phyloP scores from a whole-genome alignment of 2,888 invertebrate species.

The Camptogramma bilineatum region DNA sequence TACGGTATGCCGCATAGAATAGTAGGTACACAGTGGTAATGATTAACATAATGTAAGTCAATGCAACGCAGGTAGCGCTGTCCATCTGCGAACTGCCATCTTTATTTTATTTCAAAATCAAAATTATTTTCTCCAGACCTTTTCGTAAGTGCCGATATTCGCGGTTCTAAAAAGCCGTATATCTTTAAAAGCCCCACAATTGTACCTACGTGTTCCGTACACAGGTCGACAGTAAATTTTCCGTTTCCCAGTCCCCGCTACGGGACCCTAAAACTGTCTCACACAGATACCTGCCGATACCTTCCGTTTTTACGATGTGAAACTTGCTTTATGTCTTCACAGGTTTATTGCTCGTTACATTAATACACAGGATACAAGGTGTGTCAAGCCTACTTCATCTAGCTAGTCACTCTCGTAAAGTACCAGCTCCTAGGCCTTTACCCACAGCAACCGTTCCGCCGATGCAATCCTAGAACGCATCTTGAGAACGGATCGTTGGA shows the following conservation, averaged over 20 bases:
- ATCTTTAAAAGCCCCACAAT: constrained; percentile 34
- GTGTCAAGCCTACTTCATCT: background rate
- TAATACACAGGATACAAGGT: constrained; percentile 1
- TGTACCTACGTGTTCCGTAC: constrained; percentile 36
- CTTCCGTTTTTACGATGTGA: constrained; percentile 50
- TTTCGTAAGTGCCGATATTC: constrained; percentile 6
- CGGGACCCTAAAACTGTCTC: constrained; percentile 45
- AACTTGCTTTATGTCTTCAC: constrained; percentile 50
- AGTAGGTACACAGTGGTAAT: too few relatives aligned
- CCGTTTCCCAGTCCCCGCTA: constrained; percentile 32
- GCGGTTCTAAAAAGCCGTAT: constrained; percentile 27
- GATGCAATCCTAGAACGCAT: too few relatives aligned
- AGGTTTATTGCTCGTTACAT: constrained; percentile 40
- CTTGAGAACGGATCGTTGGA: too few relatives aligned
- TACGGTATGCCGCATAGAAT: too few relatives aligned
- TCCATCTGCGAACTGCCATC: too few relatives aligned
- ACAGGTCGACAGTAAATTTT: constrained; percentile 43
- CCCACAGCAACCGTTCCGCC: too few relatives aligned
- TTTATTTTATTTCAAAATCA: background rate
- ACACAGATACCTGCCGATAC: constrained; percentile 45
- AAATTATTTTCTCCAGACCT: background rate
- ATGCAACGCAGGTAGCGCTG: too few relatives aligned
- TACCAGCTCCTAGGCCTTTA: too few relatives aligned
- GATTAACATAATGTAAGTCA: too few relatives aligned
- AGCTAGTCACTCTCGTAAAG: background rate